Percentiles rank a stretch among this genome's conserved stretches.
These are phyloP conservation scores for Sminthurides aquaticus DNA, from an alignment of 2,888 invertebrate species.

Conservation along the genomic window DNA sequence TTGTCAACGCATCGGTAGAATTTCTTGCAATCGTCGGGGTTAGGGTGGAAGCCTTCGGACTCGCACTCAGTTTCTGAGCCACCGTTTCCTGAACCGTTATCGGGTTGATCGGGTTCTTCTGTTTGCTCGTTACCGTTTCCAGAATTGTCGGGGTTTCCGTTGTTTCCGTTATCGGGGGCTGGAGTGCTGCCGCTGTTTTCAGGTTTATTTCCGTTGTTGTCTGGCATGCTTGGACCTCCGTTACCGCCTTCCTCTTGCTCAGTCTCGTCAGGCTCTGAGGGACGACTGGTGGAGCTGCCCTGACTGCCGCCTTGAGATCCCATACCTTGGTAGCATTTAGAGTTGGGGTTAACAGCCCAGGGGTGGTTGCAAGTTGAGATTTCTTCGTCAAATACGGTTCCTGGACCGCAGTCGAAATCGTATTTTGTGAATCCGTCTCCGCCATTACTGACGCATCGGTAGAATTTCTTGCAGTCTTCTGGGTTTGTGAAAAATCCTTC, in stretches of 20 bases:
- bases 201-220: neutral
- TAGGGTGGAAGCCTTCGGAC: constrained; percentile 31
- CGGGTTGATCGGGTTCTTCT: neutral
- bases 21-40: constrained; percentile 34
- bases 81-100: constrained; percentile 1
- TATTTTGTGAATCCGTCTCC: constrained; percentile 21
- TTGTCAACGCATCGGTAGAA: constrained; percentile 34
- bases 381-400: constrained; percentile 35
- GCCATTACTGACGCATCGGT: constrained; percentile 29
- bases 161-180: neutral
- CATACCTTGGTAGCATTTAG: constrained; percentile 30
- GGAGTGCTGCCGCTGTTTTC: neutral
- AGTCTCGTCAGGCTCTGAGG: neutral
- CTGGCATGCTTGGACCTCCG: neutral
- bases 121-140: constrained; percentile 2
- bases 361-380: constrained; percentile 34
- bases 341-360: constrained; percentile 29
- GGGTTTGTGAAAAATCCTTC: constrained; percentile 30
- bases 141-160: neutral
- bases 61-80: neutral
- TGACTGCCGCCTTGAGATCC: constrained; percentile 6
- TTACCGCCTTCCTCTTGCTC: neutral
- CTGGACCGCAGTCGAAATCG: constrained; percentile 34
- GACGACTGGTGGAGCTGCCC: neutral
- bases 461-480: constrained; percentile 28